These are phyloP conservation scores for Arctopsyche grandis DNA, from an alignment of 1,140 invertebrate species.

Conservation along the genomic window DNA sequence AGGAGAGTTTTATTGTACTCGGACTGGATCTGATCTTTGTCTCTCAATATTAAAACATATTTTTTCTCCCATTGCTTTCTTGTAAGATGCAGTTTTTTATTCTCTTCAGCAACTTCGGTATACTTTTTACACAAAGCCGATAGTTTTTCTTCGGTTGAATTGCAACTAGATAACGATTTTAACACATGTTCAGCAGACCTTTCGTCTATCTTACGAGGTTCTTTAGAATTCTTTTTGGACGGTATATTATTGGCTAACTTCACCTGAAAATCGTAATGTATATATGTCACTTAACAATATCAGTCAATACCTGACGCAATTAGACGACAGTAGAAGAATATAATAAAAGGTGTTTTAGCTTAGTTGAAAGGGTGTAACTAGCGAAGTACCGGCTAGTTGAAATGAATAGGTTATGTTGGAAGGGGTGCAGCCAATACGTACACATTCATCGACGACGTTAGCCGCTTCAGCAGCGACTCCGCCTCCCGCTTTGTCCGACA, in stretches of 20 bases:
- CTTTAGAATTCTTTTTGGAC: constrained; percentile 55
- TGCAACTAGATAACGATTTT: constrained; percentile 74
- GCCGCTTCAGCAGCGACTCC: constrained; percentile 19
- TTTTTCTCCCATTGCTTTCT: constrained; percentile 76
- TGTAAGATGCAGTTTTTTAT: constrained; percentile 73
- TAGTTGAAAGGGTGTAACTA: too few relatives aligned
- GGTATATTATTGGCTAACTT: constrained; percentile 42
- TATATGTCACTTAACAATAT: not conserved
- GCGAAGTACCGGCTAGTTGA: too few relatives aligned
- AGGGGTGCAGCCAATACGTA: not conserved
- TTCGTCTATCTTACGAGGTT: constrained; percentile 69
- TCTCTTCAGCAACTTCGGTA: constrained; percentile 81
- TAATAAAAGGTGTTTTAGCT: too few relatives aligned
- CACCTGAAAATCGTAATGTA: constrained; percentile 27
- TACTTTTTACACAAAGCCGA: constrained; percentile 80
- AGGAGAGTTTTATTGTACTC: constrained; percentile 87
- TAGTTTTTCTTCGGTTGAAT: constrained; percentile 80
- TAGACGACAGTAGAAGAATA: too few relatives aligned
- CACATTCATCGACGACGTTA: constrained; percentile 10
- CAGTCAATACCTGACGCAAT: not conserved
- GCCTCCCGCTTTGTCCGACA: not conserved
- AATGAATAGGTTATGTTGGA: constrained; percentile 11
- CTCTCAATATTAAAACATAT: constrained; percentile 71
- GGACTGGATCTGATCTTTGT: constrained; percentile 84
- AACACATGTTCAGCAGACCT: constrained; percentile 72